Evolutionary conservation across 2,888 invertebrate species (phyloP).

Genomic region (Leucophenga maculata): DNA sequence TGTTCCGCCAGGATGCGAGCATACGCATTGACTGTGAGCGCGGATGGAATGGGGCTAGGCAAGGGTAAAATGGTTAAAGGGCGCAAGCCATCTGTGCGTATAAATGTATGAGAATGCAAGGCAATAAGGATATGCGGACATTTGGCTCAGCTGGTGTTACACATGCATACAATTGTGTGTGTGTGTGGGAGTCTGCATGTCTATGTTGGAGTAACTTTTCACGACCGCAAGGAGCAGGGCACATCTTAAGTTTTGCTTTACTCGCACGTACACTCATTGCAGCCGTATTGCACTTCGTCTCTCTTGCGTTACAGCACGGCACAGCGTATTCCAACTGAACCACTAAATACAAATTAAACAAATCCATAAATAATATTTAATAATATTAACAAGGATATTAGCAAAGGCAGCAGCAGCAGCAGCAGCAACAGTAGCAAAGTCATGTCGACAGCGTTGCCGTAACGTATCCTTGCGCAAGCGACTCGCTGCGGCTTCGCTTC

Average conservation of each 20-base stretch:
- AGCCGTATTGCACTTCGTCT: background rate
- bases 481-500: background rate
- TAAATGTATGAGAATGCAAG: constrained; percentile 18
- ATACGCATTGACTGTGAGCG: background rate
- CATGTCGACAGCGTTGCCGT: too few relatives aligned
- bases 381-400: constrained; percentile 71
- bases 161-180: background rate
- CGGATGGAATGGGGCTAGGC: constrained; percentile 8
- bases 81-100: background rate
- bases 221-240: constrained; percentile 51
- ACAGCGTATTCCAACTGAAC: constrained; percentile 37
- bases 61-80: too few relatives aligned
- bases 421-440: too few relatives aligned
- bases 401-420: background rate
- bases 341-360: constrained; percentile 72
- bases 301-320: background rate
- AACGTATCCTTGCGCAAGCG: too few relatives aligned
- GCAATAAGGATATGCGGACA: constrained; percentile 41
- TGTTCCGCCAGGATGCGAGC: constrained; percentile 67
- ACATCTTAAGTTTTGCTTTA: constrained; percentile 37
- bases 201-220: constrained; percentile 25
- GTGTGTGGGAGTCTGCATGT: background rate
- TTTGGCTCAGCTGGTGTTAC: constrained; percentile 29
- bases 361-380: constrained; percentile 72
- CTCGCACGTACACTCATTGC: constrained; percentile 39